phyloP scores from a whole-genome alignment of 2,797 vertebrate species.

The Halcyon smyrnensis region DNA sequence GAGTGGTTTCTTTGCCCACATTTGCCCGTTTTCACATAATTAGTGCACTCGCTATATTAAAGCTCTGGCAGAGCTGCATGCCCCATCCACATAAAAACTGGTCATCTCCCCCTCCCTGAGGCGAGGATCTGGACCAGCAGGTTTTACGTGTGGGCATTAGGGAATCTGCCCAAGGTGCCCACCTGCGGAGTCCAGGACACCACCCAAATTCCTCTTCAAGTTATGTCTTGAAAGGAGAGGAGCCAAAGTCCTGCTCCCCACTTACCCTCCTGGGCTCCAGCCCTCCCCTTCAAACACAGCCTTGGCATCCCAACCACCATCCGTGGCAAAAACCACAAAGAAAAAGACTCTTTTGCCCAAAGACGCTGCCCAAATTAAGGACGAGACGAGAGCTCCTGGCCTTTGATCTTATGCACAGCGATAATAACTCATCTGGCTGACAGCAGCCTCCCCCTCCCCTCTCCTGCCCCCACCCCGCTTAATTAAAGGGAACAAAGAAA shows the following conservation, averaged over 20 bases:
- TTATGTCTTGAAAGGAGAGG: neutral
- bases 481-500: conserved; percentile 69
- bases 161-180: neutral
- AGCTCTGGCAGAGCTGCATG: neutral
- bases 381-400: neutral
- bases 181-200: accelerated
- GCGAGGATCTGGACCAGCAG: accelerated
- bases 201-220: neutral
- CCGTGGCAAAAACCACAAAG: neutral
- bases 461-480: conserved; percentile 3
- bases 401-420: conserved; percentile 16
- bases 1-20: neutral
- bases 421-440: conserved; percentile 58
- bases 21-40: conserved; percentile 13
- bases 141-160: neutral
- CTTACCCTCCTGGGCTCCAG: neutral
- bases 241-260: neutral
- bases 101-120: neutral
- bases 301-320: neutral
- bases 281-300: neutral
- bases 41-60: accelerated
- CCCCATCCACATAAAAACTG: neutral
- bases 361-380: conserved; percentile 19
- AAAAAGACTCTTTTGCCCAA: neutral
- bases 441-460: conserved; percentile 28